These are phyloP conservation scores for Eospalax fontanierii DNA, from an alignment of 2,797 vertebrate species.

Conservation along the genomic window DNA sequence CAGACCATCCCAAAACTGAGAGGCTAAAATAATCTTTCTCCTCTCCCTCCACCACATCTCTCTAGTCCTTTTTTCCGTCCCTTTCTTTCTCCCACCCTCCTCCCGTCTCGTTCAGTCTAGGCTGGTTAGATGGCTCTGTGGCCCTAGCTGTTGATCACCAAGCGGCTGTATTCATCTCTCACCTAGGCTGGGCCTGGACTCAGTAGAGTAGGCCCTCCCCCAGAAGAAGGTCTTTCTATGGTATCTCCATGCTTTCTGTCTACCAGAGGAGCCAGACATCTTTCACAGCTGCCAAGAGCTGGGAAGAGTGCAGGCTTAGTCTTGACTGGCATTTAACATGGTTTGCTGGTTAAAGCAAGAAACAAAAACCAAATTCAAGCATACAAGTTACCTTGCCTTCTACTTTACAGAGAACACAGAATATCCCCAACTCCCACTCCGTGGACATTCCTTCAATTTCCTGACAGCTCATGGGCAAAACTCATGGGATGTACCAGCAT, in stretches of 20 bases:
- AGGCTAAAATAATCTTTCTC: background rate
- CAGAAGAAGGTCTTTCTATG: background rate
- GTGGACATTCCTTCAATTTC: background rate
- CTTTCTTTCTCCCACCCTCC: too few relatives aligned
- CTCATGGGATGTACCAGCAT: too few relatives aligned
- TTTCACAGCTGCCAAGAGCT: background rate
- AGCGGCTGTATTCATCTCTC: background rate
- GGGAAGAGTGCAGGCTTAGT: background rate
- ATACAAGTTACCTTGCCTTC: background rate
- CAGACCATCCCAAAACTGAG: background rate
- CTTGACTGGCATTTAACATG: background rate
- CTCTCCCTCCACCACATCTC: too few relatives aligned
- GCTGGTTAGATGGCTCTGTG: too few relatives aligned
- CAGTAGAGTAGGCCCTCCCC: background rate
- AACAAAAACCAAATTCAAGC: background rate
- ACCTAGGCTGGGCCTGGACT: background rate
- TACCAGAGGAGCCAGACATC: background rate
- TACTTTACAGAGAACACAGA: constrained; percentile 24
- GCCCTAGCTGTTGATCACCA: too few relatives aligned
- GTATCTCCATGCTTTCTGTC: background rate
- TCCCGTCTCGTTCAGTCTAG: too few relatives aligned
- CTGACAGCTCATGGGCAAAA: background rate
- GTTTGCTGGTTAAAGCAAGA: background rate
- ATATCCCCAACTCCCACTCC: background rate
- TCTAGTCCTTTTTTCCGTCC: background rate